Conservation (phyloP, 2,113 vertebrate species). For the Saccopteryx bilineata region DNA sequence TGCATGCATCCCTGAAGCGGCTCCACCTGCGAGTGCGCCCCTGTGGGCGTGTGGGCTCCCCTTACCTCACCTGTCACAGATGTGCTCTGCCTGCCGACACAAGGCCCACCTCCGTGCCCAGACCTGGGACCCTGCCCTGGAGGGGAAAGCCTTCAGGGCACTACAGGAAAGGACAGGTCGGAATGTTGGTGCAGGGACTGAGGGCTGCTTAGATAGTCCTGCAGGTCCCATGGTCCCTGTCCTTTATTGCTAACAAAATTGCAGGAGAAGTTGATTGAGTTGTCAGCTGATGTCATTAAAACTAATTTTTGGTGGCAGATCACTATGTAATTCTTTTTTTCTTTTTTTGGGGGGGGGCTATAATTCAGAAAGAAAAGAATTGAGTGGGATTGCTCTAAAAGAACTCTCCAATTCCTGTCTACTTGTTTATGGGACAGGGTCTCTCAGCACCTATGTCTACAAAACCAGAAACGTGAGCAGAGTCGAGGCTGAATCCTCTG, state of each 20-base stretch:
- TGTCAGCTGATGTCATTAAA: conserved; percentile 36
- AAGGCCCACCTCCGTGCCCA: background rate
- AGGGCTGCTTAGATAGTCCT: background rate
- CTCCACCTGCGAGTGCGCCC: no score
- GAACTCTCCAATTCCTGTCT: background rate
- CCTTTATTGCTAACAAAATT: background rate
- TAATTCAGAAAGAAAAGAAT: conserved; percentile 26
- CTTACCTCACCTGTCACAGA: no score
- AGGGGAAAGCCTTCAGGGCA: no score
- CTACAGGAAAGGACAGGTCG: background rate
- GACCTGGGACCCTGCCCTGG: rapidly evolving
- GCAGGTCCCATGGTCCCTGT: background rate
- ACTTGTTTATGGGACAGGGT: background rate
- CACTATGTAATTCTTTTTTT: background rate
- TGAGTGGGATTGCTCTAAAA: background rate
- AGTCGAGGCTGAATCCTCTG: background rate
- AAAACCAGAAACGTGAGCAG: background rate
- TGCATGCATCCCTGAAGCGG: background rate
- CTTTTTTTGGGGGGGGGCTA: background rate
- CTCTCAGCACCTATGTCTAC: background rate
- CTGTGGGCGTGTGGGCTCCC: rapidly evolving
- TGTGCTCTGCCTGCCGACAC: background rate
- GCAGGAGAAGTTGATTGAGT: background rate
- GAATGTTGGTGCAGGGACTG: rapidly evolving
- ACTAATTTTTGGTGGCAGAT: conserved; percentile 8